These are phyloP conservation scores for Ischnus inquisitorius DNA, from an alignment of 2,888 invertebrate species.

Conservation along the genomic window DNA sequence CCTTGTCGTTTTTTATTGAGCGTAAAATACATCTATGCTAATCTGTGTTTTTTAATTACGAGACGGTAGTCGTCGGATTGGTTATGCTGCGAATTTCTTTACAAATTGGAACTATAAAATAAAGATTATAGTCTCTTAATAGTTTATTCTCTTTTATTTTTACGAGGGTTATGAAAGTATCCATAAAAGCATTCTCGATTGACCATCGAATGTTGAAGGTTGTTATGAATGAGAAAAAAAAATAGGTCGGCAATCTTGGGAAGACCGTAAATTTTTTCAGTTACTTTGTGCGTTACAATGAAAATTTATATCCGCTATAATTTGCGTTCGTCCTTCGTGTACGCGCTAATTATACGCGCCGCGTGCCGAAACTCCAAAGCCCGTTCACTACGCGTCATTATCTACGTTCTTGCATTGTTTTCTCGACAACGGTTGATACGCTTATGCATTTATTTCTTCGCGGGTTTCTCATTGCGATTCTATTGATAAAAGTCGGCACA, in stretches of 20 bases:
- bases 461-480: constrained; percentile 8
- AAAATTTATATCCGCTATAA: constrained; percentile 23
- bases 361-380: not conserved
- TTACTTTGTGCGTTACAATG: constrained; percentile 12
- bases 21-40: not conserved
- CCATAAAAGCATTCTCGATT: not conserved
- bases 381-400: constrained; percentile 15
- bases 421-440: not conserved
- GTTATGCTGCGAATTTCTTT: too few species aligned
- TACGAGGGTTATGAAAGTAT: not conserved
- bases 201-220: not conserved
- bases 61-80: too few species aligned
- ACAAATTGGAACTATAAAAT: not conserved
- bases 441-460: not conserved
- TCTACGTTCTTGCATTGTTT: constrained; percentile 24
- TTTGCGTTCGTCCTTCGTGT: constrained; percentile 39
- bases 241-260: not conserved
- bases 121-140: not conserved
- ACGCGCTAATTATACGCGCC: constrained; percentile 49
- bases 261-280: constrained; percentile 10
- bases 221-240: not conserved
- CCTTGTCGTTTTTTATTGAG: too few species aligned
- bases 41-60: not conserved
- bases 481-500: constrained; percentile 24
- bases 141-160: not conserved